These are phyloP conservation scores for Anodontia alba DNA, from an alignment of 2,888 invertebrate species.

Conservation along the genomic window DNA sequence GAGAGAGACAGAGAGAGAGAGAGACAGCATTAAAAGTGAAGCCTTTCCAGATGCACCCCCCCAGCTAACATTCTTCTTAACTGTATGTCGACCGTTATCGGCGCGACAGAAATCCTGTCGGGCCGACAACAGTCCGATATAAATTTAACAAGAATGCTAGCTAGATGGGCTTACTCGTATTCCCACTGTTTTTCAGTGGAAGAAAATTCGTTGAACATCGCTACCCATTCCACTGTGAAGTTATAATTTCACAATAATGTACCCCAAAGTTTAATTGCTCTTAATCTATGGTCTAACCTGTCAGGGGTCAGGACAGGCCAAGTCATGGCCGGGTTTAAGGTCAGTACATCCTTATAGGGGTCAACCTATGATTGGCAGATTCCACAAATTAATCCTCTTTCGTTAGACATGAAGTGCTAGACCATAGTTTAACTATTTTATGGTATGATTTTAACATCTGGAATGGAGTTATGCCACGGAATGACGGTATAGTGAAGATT, in stretches of 20 bases:
- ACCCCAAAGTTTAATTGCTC: constrained; percentile 61
- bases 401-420: background rate
- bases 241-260: constrained; percentile 63
- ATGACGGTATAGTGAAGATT: background rate
- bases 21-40: too few species aligned
- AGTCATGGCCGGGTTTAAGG: constrained; percentile 59
- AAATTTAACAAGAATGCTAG: too few species aligned
- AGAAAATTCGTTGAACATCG: background rate
- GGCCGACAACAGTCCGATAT: too few species aligned
- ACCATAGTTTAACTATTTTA: constrained; percentile 7
- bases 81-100: too few species aligned
- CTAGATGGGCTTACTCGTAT: too few species aligned
- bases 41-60: too few species aligned
- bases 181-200: too few species aligned
- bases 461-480: background rate
- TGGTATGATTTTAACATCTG: constrained; percentile 9
- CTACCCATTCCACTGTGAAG: constrained; percentile 46
- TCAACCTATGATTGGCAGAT: constrained; percentile 62
- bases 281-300: constrained; percentile 54
- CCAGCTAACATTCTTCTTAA: too few species aligned
- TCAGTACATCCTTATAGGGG: constrained; percentile 48
- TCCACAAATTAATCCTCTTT: constrained; percentile 47
- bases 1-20: too few species aligned
- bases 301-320: constrained; percentile 54
- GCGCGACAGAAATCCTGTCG: too few species aligned